Percentiles rank a stretch among this genome's conserved stretches.
Conservation (phyloP, 2,888 invertebrate species). For the Urechis unicinctus region DNA sequence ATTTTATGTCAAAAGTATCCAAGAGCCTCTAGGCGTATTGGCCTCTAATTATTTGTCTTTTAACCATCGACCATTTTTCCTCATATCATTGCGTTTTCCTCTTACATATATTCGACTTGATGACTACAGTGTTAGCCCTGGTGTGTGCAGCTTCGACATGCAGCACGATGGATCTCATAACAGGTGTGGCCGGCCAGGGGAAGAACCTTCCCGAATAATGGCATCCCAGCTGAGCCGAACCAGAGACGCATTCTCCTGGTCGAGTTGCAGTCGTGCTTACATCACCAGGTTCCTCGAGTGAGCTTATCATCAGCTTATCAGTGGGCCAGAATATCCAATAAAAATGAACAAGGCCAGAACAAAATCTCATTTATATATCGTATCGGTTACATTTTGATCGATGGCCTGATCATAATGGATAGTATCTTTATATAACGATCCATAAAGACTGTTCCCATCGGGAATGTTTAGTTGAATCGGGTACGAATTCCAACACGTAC, state of each 20-base stretch:
- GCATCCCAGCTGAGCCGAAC: slow-evolving; percentile 41
- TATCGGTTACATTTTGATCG: too few species aligned
- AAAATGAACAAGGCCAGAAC: too few species aligned
- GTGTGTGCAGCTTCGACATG: slow-evolving; percentile 40
- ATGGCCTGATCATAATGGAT: too few species aligned
- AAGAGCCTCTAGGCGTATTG: too few species aligned
- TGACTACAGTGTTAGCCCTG: not conserved
- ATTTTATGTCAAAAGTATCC: too few species aligned
- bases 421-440: too few species aligned
- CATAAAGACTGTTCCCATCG: too few species aligned
- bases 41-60: too few species aligned
- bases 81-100: not conserved
- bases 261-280: slow-evolving; percentile 40
- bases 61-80: too few species aligned
- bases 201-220: slow-evolving; percentile 43
- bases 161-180: slow-evolving; percentile 46
- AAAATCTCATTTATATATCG: too few species aligned
- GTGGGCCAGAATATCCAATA: not conserved
- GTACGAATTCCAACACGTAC: too few species aligned
- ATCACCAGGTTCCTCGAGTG: slow-evolving; percentile 47
- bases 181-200: slow-evolving; percentile 38
- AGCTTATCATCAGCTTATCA: slow-evolving; percentile 12
- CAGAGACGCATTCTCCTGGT: slow-evolving; percentile 44
- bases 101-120: not conserved
- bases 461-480: too few species aligned